phyloP scores from a whole-genome alignment of 2,888 invertebrate species.

The Doris montereyensis region DNA sequence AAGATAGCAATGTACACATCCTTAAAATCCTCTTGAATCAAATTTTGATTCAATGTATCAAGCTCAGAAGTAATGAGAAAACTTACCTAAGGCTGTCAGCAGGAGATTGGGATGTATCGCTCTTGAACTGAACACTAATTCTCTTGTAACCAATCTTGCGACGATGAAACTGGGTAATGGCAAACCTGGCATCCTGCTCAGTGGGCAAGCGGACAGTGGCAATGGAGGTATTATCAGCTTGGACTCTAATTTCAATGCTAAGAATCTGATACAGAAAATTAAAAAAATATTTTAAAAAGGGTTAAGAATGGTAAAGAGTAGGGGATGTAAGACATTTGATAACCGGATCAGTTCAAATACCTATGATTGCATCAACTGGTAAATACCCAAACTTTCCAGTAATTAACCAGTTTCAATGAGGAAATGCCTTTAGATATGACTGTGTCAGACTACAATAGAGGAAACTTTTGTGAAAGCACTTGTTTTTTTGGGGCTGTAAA shows the following conservation, averaged over 20 bases:
- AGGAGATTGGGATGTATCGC: constrained; percentile 56
- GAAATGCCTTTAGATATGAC: too few species aligned
- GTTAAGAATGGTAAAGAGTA: too few species aligned
- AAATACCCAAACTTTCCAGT: not conserved
- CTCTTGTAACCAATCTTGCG: constrained; percentile 86
- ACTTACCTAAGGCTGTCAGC: constrained; percentile 58
- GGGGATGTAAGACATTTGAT: not conserved
- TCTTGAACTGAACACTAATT: constrained; percentile 78
- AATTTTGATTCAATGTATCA: too few species aligned
- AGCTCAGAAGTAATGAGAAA: too few species aligned
- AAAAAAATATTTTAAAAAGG: not conserved
- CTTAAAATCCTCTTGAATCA: too few species aligned
- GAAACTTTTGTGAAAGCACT: too few species aligned
- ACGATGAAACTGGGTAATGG: constrained; percentile 87
- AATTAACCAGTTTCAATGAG: too few species aligned
- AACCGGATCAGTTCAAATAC: not conserved
- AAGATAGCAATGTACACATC: too few species aligned
- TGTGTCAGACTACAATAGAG: too few species aligned
- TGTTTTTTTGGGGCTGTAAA: too few species aligned
- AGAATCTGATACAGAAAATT: constrained; percentile 72
- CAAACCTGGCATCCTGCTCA: constrained; percentile 79
- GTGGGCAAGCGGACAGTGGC: constrained; percentile 83
- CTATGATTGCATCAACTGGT: not conserved
- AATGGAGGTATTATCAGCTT: constrained; percentile 80
- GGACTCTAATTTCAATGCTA: constrained; percentile 78